Percentiles rank a stretch among this genome's conserved stretches.
Conservation (phyloP, 2,888 invertebrate genomes). For the Metellina segmentata region DNA sequence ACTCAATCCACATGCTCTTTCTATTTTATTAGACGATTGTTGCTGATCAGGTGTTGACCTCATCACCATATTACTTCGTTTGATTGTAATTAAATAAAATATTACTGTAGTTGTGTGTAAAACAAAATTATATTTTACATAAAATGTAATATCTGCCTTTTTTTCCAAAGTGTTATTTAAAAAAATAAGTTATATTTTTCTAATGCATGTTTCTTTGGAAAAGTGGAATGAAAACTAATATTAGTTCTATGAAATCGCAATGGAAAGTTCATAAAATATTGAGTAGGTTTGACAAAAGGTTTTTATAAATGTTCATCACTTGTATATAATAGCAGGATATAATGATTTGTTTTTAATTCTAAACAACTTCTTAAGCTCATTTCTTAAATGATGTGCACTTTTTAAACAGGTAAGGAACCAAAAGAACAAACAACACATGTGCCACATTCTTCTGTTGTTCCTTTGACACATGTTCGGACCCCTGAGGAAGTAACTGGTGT, state of each 20-base stretch:
- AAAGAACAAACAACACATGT: slow-evolving; percentile 26
- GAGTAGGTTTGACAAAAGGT: not conserved
- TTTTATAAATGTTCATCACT: not conserved
- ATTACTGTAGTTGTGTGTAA: no score
- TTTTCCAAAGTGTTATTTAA: no score
- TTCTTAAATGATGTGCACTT: not conserved
- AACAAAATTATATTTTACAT: no score
- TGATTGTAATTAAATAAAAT: no score
- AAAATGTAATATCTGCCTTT: no score
- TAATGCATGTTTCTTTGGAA: not conserved
- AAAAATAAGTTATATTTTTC: no score
- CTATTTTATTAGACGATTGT: no score
- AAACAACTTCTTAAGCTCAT: not conserved
- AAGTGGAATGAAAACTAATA: not conserved
- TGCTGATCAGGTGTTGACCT: no score
- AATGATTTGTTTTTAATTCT: not conserved
- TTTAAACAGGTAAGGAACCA: slow-evolving; percentile 27
- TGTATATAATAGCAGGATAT: not conserved
- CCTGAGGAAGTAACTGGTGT: slow-evolving; percentile 96
- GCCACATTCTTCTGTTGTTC: slow-evolving; percentile 75
- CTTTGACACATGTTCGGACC: slow-evolving; percentile 89
- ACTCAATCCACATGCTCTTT: no score
- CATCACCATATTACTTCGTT: no score
- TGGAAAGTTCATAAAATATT: no score
- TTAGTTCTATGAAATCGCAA: not conserved